Base-by-base conservation (phyloP, 2,888 invertebrate genomes). In the Lepidocyrtinus sp. region DNA sequence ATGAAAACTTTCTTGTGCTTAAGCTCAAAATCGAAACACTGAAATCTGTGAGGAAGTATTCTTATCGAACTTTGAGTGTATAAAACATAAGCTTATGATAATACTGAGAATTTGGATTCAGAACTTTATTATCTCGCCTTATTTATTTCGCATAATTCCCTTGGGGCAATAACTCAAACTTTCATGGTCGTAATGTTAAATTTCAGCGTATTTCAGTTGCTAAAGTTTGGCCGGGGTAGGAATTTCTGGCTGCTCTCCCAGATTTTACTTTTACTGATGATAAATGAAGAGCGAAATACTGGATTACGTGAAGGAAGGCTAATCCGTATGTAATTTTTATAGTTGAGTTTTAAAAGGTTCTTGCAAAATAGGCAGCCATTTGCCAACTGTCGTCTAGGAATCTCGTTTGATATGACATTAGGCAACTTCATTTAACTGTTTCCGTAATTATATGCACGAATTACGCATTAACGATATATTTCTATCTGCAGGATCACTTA, bases 401-500 rank as follows among this genome's bases (percentile, higher is more conserved):
- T 36, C 36, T 36, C 12, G 36, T 36, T 36, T 36, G 12, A 36
- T 36, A 5, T 36, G 12, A 36, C 5, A 36, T 7, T 12, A 36
- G n/a, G n/a, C n/a, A n/a, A n/a, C n/a, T n/a, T n/a, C n/a, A n/a
- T n/a, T n/a, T n/a, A n/a, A n/a, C n/a, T n/a, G n/a, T n/a, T n/a
- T n/a, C n/a, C n/a, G n/a, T n/a, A n/a, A n/a, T n/a, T n/a, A n/a
- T n/a, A n/a, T n/a, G n/a, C n/a, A n/a, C n/a, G n/a, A n/a, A n/a
- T n/a, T n/a, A n/a, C n/a, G n/a, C n/a, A n/a, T n/a, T n/a, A n/a
- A n/a, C n/a, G n/a, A n/a, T n/a, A n/a, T n/a, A n/a, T 67, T 45
- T 77, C 72, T 22, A 12, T 15, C 80, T 82, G 3, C 82, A 85
- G 85, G 82, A 85, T 80, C 78, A 77, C 19, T 73, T 84, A 55